These are phyloP conservation scores for Blera fallax DNA, from an alignment of 2,888 invertebrate genomes.

Conservation along the genomic window DNA sequence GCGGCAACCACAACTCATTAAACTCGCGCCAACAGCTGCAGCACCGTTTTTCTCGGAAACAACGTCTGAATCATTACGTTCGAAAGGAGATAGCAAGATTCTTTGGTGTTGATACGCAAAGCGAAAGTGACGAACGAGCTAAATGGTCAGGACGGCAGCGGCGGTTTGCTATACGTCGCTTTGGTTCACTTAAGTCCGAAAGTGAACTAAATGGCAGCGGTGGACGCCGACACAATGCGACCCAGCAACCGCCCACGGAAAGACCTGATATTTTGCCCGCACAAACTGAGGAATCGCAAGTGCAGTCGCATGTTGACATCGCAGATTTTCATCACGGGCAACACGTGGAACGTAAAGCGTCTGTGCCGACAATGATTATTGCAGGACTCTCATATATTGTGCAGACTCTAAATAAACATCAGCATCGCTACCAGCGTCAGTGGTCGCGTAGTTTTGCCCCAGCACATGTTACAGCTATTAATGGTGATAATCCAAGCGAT, in stretches of 20 bases:
- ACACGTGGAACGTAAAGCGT: slow-evolving; percentile 81
- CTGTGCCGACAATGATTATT: slow-evolving; percentile 80
- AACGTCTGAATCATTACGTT: slow-evolving; percentile 79
- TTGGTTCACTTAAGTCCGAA: slow-evolving; percentile 75
- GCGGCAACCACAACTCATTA: slow-evolving; percentile 73
- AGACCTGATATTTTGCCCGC: slow-evolving; percentile 81
- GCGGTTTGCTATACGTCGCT: slow-evolving; percentile 80
- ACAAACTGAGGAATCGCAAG: slow-evolving; percentile 76
- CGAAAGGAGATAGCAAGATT: slow-evolving; percentile 79
- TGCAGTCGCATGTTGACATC: slow-evolving; percentile 38
- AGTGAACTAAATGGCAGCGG: slow-evolving; percentile 58
- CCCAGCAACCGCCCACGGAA: slow-evolving; percentile 74
- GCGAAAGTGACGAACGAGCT: slow-evolving; percentile 78
- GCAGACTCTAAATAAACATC: slow-evolving; percentile 84
- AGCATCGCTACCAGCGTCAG: slow-evolving; percentile 80
- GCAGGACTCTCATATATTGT: slow-evolving; percentile 78
- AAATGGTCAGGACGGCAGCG: slow-evolving; percentile 80
- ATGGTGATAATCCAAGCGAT: slow-evolving; percentile 82
- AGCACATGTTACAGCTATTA: slow-evolving; percentile 79
- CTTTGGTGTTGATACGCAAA: slow-evolving; percentile 80
- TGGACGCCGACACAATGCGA: slow-evolving; percentile 65
- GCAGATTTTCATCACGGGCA: slow-evolving; percentile 76
- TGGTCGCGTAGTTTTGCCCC: slow-evolving; percentile 89
- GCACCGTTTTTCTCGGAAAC: slow-evolving; percentile 77
- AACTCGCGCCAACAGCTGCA: slow-evolving; percentile 74